Percentiles rank a stretch among this genome's conserved stretches.
phyloP scores from a whole-genome alignment of 2,888 invertebrate genomes.

The Apodemia duryi region DNA sequence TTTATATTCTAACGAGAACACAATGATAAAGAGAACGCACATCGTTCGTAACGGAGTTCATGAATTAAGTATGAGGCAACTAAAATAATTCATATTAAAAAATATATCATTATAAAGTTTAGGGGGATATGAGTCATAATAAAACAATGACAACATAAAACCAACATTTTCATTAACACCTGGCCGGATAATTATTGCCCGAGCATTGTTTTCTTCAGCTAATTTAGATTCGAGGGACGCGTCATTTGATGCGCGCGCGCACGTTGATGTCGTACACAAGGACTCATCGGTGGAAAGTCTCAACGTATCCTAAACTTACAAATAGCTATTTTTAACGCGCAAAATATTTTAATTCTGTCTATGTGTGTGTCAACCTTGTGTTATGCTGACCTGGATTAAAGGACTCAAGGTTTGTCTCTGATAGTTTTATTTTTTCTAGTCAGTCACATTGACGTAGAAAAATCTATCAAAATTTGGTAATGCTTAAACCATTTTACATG shows the following conservation, averaged over 20 bases:
- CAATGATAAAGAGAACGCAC: background rate
- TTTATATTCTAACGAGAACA: background rate
- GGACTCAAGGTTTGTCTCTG: no score
- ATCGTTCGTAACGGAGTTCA: background rate
- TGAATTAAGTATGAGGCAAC: background rate
- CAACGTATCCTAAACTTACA: constrained; percentile 22
- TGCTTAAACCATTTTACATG: background rate
- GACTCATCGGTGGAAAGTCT: constrained; percentile 33
- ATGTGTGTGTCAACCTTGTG: background rate
- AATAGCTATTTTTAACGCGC: background rate
- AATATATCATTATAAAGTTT: background rate
- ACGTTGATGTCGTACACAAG: constrained; percentile 64
- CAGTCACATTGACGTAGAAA: background rate
- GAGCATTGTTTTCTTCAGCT: constrained; percentile 53
- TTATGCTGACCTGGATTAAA: background rate
- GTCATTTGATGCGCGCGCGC: constrained; percentile 47
- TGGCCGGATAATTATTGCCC: constrained; percentile 52
- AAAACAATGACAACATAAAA: constrained; percentile 25
- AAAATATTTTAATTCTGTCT: background rate
- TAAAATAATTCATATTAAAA: background rate
- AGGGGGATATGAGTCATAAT: constrained; percentile 17
- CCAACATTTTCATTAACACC: constrained; percentile 35
- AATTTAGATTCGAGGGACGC: constrained; percentile 64
- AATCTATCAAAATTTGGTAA: background rate
- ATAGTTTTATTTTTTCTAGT: background rate